Evolutionary conservation across 2,113 vertebrate genomes (phyloP).

Genomic region (Toxotes chatareus): DNA sequence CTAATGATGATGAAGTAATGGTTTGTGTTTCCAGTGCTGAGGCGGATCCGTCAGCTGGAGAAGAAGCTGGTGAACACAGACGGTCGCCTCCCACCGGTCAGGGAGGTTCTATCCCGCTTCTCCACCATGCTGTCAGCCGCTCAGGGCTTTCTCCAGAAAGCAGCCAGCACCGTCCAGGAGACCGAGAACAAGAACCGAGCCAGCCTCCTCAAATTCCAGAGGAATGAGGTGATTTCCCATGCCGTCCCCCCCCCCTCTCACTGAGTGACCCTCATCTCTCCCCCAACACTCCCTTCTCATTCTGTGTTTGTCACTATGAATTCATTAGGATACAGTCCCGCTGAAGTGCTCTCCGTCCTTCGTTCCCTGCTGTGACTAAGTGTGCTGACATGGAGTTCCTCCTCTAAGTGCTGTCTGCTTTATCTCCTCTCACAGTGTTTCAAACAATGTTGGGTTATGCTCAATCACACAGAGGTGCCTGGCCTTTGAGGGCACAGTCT

Average conservation of each 20-base stretch:
- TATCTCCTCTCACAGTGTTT: conserved; percentile 10
- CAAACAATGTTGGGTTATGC: conserved; percentile 3
- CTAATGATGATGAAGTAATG: neutral
- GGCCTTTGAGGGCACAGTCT: neutral
- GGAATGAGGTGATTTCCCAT: conserved; percentile 85
- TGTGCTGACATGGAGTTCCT: neutral
- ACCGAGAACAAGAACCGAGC: conserved; percentile 84
- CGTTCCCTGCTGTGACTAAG: conserved; percentile 3
- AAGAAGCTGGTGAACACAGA: conserved; percentile 86
- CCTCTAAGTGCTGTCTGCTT: conserved; percentile 12
- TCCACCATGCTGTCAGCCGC: conserved; percentile 85
- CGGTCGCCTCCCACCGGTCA: conserved; percentile 84
- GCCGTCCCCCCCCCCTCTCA: neutral
- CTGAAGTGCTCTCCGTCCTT: neutral
- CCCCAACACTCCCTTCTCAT: neutral
- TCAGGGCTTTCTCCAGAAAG: conserved; percentile 84
- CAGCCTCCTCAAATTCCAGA: conserved; percentile 84
- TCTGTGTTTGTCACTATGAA: conserved; percentile 1
- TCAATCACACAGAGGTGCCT: neutral
- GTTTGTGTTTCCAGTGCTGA: conserved; percentile 50
- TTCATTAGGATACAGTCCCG: conserved; percentile 10
- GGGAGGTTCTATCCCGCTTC: conserved; percentile 86
- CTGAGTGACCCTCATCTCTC: neutral
- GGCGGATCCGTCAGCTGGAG: conserved; percentile 86
- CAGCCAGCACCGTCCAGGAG: conserved; percentile 77